Evolutionary conservation across 2,888 invertebrate species (phyloP).

Genomic region (Autographa gamma): DNA sequence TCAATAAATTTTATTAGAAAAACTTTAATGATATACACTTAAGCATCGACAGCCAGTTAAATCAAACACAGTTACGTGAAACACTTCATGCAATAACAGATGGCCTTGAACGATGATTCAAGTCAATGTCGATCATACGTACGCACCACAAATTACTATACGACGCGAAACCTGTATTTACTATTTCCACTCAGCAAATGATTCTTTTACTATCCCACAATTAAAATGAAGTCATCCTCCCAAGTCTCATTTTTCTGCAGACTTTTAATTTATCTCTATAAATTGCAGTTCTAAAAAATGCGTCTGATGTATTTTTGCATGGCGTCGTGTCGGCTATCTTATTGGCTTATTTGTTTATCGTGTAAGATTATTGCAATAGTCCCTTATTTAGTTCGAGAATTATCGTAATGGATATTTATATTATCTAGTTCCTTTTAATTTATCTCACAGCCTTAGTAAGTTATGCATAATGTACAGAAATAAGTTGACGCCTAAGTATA

Average conservation of each 20-base stretch:
- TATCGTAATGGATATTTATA: slow-evolving; percentile 6
- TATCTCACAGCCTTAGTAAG: neutral
- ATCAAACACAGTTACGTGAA: slow-evolving; percentile 60
- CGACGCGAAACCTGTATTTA: slow-evolving; percentile 67
- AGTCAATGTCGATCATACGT: slow-evolving; percentile 73
- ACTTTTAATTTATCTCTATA: slow-evolving; percentile 15
- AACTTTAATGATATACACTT: neutral
- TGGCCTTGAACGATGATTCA: slow-evolving; percentile 77
- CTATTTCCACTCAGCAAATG: slow-evolving; percentile 37
- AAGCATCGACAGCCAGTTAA: slow-evolving; percentile 3
- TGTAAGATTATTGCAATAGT: slow-evolving; percentile 6
- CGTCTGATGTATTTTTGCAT: slow-evolving; percentile 19
- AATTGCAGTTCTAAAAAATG: slow-evolving; percentile 20
- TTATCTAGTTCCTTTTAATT: neutral
- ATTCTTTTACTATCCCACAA: slow-evolving; percentile 29
- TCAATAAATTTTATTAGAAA: neutral
- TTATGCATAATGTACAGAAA: slow-evolving; percentile 8
- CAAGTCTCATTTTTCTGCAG: slow-evolving; percentile 21
- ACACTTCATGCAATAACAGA: slow-evolving; percentile 70
- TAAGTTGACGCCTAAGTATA: neutral
- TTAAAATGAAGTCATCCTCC: slow-evolving; percentile 38
- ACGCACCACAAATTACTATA: slow-evolving; percentile 68
- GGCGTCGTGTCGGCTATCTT: slow-evolving; percentile 14
- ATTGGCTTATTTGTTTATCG: slow-evolving; percentile 7
- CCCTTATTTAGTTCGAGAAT: slow-evolving; percentile 21